Conservation (phyloP, 2,888 invertebrate species). For the Athripsodes cinereus region DNA sequence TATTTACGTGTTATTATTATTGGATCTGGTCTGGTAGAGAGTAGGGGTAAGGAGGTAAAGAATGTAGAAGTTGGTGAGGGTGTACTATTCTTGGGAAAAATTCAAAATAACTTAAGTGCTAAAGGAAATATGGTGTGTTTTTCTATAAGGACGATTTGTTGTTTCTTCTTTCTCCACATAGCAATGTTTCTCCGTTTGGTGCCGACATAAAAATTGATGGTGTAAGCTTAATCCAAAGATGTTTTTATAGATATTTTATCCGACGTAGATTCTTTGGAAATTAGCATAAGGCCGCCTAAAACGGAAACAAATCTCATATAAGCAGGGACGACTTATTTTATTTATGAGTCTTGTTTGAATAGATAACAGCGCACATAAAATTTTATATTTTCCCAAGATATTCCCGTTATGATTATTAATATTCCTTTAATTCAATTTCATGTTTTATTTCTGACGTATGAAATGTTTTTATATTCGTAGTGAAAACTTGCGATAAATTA, state of each 20-base stretch:
- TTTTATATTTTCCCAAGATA: not conserved
- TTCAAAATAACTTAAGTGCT: slow-evolving; percentile 20
- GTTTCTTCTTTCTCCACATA: slow-evolving; percentile 19
- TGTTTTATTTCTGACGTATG: no score
- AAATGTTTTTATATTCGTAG: no score
- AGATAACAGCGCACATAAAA: not conserved
- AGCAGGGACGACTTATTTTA: not conserved
- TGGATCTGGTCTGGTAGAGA: no score
- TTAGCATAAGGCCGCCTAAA: slow-evolving; percentile 24
- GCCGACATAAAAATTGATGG: slow-evolving; percentile 26
- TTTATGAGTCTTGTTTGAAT: slow-evolving; percentile 5
- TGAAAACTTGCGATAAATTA: no score
- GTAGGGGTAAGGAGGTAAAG: not conserved
- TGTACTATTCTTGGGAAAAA: slow-evolving; percentile 9
- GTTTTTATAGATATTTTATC: slow-evolving; percentile 23
- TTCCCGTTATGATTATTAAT: not conserved
- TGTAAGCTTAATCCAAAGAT: slow-evolving; percentile 25
- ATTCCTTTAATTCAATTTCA: not conserved
- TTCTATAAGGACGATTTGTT: slow-evolving; percentile 28
- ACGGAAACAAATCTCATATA: slow-evolving; percentile 16
- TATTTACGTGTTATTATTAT: no score
- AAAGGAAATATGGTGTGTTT: slow-evolving; percentile 28
- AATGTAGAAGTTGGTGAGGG: not conserved
- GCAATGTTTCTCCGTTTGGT: slow-evolving; percentile 17
- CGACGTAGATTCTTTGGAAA: slow-evolving; percentile 7